A percentile compares a stretch with the other conserved stretches of the same genome.
phyloP scores from a whole-genome alignment of 2,113 vertebrate species.

The Poecilia latipinna region DNA sequence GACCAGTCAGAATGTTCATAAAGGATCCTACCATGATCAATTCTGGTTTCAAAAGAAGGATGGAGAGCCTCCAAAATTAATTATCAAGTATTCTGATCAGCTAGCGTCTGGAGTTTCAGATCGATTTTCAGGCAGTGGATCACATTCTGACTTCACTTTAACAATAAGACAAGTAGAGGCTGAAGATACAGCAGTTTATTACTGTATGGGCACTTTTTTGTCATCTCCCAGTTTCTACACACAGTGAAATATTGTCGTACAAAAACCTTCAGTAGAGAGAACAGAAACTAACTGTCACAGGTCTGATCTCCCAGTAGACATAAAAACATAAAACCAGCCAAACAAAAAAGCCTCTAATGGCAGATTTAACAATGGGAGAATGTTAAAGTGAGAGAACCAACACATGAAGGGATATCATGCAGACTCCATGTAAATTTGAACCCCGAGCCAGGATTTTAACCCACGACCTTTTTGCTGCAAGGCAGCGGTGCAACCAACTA shows the following conservation, averaged over 20 bases:
- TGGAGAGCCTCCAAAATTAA: not conserved
- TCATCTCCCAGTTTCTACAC: not conserved
- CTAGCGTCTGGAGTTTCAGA: not conserved
- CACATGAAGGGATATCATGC: too few species aligned
- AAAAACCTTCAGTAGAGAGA: not conserved
- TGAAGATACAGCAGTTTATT: conserved; percentile 1
- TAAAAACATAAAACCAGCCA: not conserved
- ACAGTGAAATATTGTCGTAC: not conserved
- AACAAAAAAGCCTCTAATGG: not conserved
- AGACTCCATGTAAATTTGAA: too few species aligned
- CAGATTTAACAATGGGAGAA: not conserved
- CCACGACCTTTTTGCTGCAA: too few species aligned
- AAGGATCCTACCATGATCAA: not conserved
- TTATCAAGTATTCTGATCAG: not conserved
- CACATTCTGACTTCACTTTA: conserved; percentile 1
- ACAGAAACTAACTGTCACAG: not conserved
- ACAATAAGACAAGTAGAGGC: conserved; percentile 12
- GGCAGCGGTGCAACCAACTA: too few species aligned
- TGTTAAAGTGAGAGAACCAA: not conserved
- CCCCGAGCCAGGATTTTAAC: too few species aligned
- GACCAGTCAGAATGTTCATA: not conserved
- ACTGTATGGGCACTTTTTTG: not conserved
- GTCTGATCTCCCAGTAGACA: not conserved
- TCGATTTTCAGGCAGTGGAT: not conserved
- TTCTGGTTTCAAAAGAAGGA: conserved; percentile 10